These are phyloP conservation scores for Salminus brasiliensis DNA, from an alignment of 2,113 vertebrate species.

Conservation along the genomic window DNA sequence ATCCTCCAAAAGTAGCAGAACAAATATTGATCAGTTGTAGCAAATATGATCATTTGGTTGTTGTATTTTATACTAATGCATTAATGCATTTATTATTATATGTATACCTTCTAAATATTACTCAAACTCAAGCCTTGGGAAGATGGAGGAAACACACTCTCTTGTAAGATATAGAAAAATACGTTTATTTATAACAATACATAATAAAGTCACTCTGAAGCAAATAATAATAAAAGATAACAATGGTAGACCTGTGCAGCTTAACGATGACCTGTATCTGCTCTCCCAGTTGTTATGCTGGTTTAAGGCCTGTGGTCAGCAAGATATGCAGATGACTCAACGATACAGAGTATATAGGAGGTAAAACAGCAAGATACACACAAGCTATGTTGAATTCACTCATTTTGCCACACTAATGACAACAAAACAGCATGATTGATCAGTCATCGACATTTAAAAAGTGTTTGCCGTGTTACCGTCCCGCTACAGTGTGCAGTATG, in stretches of 20 bases:
- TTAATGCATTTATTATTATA: no score
- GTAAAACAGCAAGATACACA: not conserved
- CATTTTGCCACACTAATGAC: not conserved
- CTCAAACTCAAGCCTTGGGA: no score
- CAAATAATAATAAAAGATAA: not conserved
- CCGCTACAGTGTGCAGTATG: not conserved
- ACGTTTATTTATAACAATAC: constrained; percentile 46
- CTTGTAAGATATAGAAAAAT: constrained; percentile 42
- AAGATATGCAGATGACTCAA: not conserved
- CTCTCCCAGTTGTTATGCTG: not conserved
- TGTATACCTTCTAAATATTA: no score
- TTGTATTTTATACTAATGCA: no score
- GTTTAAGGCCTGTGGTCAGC: not conserved
- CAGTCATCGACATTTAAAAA: not conserved
- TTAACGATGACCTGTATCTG: not conserved
- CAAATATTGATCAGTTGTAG: no score
- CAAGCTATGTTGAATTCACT: not conserved
- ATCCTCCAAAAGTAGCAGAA: no score
- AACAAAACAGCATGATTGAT: not conserved
- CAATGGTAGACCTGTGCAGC: constrained; percentile 4
- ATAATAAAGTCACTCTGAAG: constrained; percentile 25
- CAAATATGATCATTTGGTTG: no score
- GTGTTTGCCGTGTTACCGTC: not conserved
- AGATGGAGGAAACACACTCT: not conserved
- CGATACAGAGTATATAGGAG: not conserved